phyloP scores from a whole-genome alignment of 2,113 vertebrate genomes.

The Sapayoa aenigma region DNA sequence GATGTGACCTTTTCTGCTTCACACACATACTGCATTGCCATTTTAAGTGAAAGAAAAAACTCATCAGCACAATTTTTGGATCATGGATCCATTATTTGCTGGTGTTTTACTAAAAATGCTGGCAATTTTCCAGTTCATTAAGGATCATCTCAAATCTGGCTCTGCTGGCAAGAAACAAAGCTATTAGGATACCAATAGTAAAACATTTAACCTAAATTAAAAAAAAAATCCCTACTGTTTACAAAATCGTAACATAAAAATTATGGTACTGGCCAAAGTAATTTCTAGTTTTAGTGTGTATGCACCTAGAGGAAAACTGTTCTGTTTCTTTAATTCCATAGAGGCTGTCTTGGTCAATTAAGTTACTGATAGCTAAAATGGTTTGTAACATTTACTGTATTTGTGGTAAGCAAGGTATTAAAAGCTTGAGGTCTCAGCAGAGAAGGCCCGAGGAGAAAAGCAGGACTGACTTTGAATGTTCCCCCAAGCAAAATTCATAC shows the following conservation, averaged over 20 bases:
- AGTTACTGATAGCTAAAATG: background rate
- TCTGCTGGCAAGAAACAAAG: constrained; percentile 20
- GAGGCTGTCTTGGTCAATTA: background rate
- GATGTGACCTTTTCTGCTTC: background rate
- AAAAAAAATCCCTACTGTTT: background rate
- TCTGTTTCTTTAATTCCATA: background rate
- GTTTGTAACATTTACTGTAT: background rate
- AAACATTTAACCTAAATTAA: constrained; percentile 28
- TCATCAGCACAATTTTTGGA: background rate
- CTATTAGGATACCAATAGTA: background rate
- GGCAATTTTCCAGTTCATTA: constrained; percentile 54
- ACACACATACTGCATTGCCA: background rate
- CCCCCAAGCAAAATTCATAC: background rate
- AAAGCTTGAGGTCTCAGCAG: background rate
- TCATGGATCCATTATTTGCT: background rate
- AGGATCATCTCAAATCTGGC: background rate
- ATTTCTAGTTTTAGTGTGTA: background rate
- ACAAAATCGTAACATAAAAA: background rate
- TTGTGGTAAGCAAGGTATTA: background rate
- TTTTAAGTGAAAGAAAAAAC: background rate
- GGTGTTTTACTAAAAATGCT: background rate
- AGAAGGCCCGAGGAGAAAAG: background rate
- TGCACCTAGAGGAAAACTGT: background rate
- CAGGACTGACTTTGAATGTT: background rate
- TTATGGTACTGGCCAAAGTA: background rate